These are phyloP conservation scores for Lamellibrachia satsuma DNA, from an alignment of 2,888 invertebrate genomes.

Conservation along the genomic window DNA sequence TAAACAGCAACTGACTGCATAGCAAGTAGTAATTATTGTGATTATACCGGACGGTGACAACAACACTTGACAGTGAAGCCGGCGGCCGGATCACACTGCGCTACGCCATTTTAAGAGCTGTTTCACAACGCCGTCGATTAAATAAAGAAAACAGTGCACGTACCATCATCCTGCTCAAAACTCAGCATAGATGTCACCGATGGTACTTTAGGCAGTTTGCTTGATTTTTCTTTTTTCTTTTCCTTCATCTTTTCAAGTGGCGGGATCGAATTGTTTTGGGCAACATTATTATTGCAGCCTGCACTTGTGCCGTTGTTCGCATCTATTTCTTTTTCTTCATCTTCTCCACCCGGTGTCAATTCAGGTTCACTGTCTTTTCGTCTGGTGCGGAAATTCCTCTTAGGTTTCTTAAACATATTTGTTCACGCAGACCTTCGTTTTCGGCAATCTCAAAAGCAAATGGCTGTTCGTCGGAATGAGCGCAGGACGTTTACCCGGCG, in stretches of 20 bases:
- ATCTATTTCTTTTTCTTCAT: slow-evolving; percentile 27
- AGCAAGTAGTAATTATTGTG: no score
- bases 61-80: no score
- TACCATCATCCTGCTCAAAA: slow-evolving; percentile 38
- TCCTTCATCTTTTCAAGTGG: slow-evolving; percentile 28
- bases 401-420: slow-evolving; percentile 38
- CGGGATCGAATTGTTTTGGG: slow-evolving; percentile 14
- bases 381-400: slow-evolving; percentile 36
- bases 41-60: no score
- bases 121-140: background rate
- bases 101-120: no score
- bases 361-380: slow-evolving; percentile 35
- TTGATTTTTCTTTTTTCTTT: slow-evolving; percentile 30
- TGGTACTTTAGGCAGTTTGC: slow-evolving; percentile 23
- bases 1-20: no score
- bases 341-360: slow-evolving; percentile 29
- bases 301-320: slow-evolving; percentile 20
- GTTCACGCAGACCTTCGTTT: background rate
- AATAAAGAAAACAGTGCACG: background rate
- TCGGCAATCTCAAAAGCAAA: background rate
- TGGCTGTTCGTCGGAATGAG: slow-evolving; percentile 4
- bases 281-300: background rate
- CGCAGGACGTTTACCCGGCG: background rate
- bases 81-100: no score
- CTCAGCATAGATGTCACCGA: slow-evolving; percentile 35